Percentiles rank a stretch among this genome's conserved stretches.
Conservation (phyloP, 2,113 vertebrate genomes). For the Alexandromys fortis region DNA sequence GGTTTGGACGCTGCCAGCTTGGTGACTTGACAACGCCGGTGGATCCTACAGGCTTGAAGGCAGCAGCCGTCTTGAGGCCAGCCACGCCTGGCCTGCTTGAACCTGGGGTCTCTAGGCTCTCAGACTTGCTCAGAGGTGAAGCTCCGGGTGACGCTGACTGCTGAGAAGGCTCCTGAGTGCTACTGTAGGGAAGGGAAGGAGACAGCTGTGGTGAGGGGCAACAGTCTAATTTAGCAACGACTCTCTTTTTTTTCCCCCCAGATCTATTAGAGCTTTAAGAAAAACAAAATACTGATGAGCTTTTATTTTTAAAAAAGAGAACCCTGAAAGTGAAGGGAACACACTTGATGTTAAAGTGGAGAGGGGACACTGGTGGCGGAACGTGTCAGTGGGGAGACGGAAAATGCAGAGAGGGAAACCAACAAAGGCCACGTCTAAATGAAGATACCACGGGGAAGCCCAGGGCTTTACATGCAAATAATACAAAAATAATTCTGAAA, state of each 20-base stretch:
- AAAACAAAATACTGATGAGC: not conserved
- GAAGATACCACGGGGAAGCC: not conserved
- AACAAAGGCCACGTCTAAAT: too few species aligned
- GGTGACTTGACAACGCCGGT: constrained; percentile 81
- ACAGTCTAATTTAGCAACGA: not conserved
- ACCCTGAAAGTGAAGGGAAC: not conserved
- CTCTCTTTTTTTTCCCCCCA: not conserved
- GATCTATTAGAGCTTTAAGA: not conserved
- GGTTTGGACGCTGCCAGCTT: constrained; percentile 82
- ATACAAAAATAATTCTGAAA: not conserved
- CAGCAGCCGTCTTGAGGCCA: constrained; percentile 47
- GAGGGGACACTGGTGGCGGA: not conserved
- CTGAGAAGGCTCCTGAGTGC: constrained; percentile 83
- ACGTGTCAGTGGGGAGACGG: not conserved
- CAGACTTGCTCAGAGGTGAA: constrained; percentile 83
- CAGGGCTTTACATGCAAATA: not conserved
- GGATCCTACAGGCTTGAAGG: constrained; percentile 76
- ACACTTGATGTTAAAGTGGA: not conserved
- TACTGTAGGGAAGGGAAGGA: constrained; percentile 80
- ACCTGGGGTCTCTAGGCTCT: constrained; percentile 74
- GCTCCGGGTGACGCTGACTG: constrained; percentile 73
- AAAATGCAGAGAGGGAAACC: not conserved
- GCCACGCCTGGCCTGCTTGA: constrained; percentile 63
- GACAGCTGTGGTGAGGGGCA: constrained; percentile 41
- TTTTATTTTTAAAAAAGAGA: not conserved